Conservation (phyloP, 2,888 invertebrate genomes). For the Thymelicus acteon region DNA sequence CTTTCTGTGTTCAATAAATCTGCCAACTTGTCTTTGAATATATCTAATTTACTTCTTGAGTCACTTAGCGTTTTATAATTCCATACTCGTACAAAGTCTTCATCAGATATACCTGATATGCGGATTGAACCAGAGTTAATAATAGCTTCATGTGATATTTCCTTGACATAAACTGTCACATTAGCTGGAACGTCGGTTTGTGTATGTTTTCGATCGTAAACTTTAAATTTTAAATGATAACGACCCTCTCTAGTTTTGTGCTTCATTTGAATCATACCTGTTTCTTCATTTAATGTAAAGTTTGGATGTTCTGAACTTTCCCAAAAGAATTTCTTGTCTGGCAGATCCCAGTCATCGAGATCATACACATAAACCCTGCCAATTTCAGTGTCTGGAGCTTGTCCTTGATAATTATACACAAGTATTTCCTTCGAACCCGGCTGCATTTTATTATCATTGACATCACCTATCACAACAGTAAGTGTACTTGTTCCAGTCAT, state of each 20-base stretch:
- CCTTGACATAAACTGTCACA: constrained; percentile 96
- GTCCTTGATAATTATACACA: constrained; percentile 98
- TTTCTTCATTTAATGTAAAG: constrained; percentile 95
- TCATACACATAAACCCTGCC: constrained; percentile 99
- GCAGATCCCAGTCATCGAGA: constrained; percentile 99
- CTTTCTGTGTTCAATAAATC: constrained; percentile 93
- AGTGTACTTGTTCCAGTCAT: constrained; percentile 98
- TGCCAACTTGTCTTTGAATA: constrained; percentile 94
- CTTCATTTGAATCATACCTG: constrained; percentile 98
- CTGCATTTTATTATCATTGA: constrained; percentile 99
- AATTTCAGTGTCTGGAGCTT: constrained; percentile 95
- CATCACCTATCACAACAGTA: constrained; percentile 98
- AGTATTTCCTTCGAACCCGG: constrained; percentile 98
- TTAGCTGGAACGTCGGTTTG: constrained; percentile 98
- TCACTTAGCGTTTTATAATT: constrained; percentile 94
- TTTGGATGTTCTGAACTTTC: constrained; percentile 93
- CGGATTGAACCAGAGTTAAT: constrained; percentile 97
- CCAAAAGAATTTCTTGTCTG: constrained; percentile 99
- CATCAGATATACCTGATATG: constrained; percentile 96
- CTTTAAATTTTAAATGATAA: constrained; percentile 92
- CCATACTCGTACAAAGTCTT: constrained; percentile 98
- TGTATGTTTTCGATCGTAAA: constrained; percentile 97
- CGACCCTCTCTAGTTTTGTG: constrained; percentile 95
- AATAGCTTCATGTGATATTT: constrained; percentile 97
- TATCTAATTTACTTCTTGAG: constrained; percentile 94